Evolutionary conservation across 2,797 vertebrate species (phyloP).

Genomic region (Thaleichthys pacificus): DNA sequence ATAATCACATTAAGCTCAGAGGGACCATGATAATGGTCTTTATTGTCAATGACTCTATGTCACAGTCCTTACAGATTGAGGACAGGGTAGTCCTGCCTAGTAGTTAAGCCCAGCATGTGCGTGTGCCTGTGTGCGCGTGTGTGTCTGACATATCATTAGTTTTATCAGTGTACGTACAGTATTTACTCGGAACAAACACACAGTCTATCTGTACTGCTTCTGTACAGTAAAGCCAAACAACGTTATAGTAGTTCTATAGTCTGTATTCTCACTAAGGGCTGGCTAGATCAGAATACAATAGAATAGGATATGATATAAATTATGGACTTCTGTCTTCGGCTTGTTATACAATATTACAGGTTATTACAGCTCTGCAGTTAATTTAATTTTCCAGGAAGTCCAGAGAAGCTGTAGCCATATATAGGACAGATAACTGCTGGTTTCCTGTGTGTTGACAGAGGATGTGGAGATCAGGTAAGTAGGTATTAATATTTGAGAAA

Average conservation of each 20-base stretch:
- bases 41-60: not conserved
- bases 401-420: not conserved
- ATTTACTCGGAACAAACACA: too few species aligned
- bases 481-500: not conserved
- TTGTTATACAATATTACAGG: not conserved
- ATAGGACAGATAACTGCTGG: not conserved
- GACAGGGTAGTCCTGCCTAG: not conserved
- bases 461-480: not conserved
- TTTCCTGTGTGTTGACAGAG: conserved; percentile 8
- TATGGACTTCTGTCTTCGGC: not conserved
- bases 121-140: not conserved
- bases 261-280: too few species aligned
- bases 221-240: too few species aligned
- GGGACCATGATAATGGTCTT: not conserved
- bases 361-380: not conserved
- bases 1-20: not conserved
- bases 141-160: not conserved
- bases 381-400: conserved; percentile 4
- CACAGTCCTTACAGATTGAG: not conserved
- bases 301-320: not conserved
- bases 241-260: too few species aligned
- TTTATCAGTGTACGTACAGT: too few species aligned
- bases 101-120: too few species aligned
- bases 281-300: not conserved
- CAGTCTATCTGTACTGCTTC: too few species aligned